Percentiles rank a stretch among this genome's conserved stretches.
phyloP scores from a whole-genome alignment of 2,888 invertebrate genomes.

The Drosophila borborema region DNA sequence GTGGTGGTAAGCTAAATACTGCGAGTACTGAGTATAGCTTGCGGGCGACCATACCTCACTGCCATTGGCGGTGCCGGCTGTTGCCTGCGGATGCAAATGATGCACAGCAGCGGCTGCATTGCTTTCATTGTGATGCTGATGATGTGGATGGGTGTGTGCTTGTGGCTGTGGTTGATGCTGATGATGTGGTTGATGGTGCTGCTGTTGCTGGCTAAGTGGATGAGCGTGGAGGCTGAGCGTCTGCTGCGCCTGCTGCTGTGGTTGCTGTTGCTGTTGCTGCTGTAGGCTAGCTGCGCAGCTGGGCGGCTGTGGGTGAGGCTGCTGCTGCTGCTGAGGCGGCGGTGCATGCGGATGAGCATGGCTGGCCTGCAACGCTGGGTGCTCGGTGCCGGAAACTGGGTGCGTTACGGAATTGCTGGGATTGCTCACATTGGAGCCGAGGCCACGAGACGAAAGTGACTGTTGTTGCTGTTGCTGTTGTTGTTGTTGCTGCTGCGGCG shows the following conservation, averaged over 20 bases:
- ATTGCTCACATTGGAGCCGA: constrained; percentile 61
- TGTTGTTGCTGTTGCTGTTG: constrained; percentile 61
- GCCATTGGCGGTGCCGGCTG: constrained; percentile 74
- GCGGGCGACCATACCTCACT: constrained; percentile 88
- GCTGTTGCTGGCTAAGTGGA: constrained; percentile 32
- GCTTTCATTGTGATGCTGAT: constrained; percentile 57
- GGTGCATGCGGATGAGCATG: constrained; percentile 43
- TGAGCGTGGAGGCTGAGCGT: constrained; percentile 25
- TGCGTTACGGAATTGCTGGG: constrained; percentile 76
- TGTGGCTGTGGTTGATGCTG: constrained; percentile 44
- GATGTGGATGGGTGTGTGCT: constrained; percentile 56
- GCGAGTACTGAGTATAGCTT: constrained; percentile 87
- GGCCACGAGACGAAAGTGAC: constrained; percentile 41
- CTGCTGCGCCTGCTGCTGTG: constrained; percentile 43
- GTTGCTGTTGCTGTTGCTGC: constrained; percentile 43
- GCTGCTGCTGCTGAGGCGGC: constrained; percentile 26
- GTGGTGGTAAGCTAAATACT: constrained; percentile 89
- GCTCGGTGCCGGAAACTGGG: constrained; percentile 50
- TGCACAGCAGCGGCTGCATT: constrained; percentile 29
- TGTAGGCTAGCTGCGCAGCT: constrained; percentile 37
- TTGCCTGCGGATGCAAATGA: constrained; percentile 45
- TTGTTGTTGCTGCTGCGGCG: constrained; percentile 76
- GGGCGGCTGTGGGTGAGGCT: constrained; percentile 22
- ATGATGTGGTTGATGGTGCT: constrained; percentile 36
- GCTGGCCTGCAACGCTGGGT: constrained; percentile 53